Percentiles rank a stretch among this genome's conserved stretches.
Evolutionary conservation across 2,888 invertebrate species (phyloP).

Genomic region (Epirrhoe tristata): DNA sequence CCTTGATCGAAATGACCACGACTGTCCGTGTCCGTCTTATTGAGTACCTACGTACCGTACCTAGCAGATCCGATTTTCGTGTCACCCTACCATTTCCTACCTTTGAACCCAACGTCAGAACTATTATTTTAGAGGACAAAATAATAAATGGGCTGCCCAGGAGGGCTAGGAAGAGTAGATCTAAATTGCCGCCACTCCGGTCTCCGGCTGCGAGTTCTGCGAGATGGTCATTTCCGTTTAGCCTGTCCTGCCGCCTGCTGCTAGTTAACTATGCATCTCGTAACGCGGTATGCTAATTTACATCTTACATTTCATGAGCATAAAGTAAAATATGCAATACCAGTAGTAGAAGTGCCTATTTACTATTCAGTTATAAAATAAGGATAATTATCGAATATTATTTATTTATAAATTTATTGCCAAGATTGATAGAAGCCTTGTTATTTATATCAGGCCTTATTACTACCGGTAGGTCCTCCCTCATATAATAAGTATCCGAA

Average conservation of each 20-base stretch:
- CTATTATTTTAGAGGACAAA: conserved; percentile 36
- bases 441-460: neutral
- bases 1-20: neutral
- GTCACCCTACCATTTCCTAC: conserved; percentile 7
- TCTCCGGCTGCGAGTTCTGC: conserved; percentile 64
- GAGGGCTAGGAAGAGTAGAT: conserved; percentile 47
- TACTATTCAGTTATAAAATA: neutral
- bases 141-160: conserved; percentile 51
- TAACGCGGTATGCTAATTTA: conserved; percentile 32
- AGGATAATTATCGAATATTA: conserved; percentile 1
- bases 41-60: too few species aligned
- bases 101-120: conserved; percentile 15
- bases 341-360: neutral
- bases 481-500: too few species aligned
- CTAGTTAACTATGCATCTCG: conserved; percentile 53
- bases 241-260: conserved; percentile 55
- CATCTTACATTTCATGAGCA: conserved; percentile 28
- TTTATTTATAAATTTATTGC: conserved; percentile 9
- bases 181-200: conserved; percentile 59
- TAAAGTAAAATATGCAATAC: conserved; percentile 24
- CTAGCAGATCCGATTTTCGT: neutral
- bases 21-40: neutral
- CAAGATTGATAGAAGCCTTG: neutral
- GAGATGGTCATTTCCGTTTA: conserved; percentile 75
- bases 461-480: neutral